Percentiles rank a stretch among this genome's conserved stretches.
These are phyloP conservation scores for Microctenopoma steveboyesi DNA, from an alignment of 2,797 vertebrate species.

Conservation along the genomic window DNA sequence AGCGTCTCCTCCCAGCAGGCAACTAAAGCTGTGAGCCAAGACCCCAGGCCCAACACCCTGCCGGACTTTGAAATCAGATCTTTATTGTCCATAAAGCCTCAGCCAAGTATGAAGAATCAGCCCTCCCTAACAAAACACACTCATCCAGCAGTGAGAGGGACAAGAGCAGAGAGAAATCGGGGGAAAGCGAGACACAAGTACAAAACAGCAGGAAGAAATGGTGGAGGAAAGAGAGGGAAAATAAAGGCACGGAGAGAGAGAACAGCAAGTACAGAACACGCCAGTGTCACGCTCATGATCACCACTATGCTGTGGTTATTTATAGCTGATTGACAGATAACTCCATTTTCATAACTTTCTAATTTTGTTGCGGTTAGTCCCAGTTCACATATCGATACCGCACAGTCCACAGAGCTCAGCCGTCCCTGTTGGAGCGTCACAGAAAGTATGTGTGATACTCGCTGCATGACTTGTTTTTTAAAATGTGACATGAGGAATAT, in stretches of 20 bases:
- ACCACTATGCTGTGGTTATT: constrained; percentile 68
- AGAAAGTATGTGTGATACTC: constrained; percentile 10
- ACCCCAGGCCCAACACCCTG: constrained; percentile 88
- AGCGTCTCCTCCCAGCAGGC: constrained; percentile 80
- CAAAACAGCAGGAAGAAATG: constrained; percentile 7
- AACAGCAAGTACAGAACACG: constrained; percentile 34
- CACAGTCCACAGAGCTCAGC: constrained; percentile 1
- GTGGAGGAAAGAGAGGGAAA: constrained; percentile 27
- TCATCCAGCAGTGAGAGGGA: constrained; percentile 68
- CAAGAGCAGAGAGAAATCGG: constrained; percentile 50
- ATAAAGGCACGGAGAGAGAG: constrained; percentile 15
- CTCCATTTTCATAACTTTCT: constrained; percentile 74
- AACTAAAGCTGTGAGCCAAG: constrained; percentile 81
- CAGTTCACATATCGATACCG: constrained; percentile 40
- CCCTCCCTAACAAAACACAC: constrained; percentile 86
- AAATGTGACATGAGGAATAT: background rate
- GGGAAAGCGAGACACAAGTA: constrained; percentile 34
- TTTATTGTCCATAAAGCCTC: constrained; percentile 88
- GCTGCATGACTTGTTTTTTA: constrained; percentile 9
- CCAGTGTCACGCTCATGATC: constrained; percentile 52
- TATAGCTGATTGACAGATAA: constrained; percentile 69
- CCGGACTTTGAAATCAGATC: constrained; percentile 90
- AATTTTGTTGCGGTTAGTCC: constrained; percentile 48
- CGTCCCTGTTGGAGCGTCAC: constrained; percentile 22
- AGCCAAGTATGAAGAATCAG: constrained; percentile 88